Evolutionary conservation across 2,888 invertebrate genomes (phyloP).

Genomic region (Perizoma affinitatum): DNA sequence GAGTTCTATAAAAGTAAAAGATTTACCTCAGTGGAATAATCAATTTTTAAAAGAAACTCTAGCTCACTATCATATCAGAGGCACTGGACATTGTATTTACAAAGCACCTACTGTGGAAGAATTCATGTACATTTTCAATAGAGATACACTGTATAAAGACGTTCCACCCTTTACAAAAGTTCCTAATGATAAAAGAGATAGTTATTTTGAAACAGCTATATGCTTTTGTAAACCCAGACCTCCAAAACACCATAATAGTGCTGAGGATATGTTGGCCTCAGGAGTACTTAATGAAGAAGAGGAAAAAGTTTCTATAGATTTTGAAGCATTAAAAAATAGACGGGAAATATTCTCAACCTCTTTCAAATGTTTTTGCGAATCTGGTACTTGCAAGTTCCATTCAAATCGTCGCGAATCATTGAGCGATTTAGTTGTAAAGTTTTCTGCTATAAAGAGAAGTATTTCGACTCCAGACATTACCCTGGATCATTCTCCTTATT

Average conservation of each 20-base stretch:
- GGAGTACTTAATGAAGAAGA: constrained; percentile 53
- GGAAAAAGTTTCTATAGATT: constrained; percentile 62
- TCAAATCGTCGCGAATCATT: constrained; percentile 61
- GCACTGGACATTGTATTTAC: constrained; percentile 78
- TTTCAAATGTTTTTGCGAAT: constrained; percentile 77
- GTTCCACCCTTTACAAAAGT: constrained; percentile 64
- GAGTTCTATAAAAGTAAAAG: constrained; percentile 62
- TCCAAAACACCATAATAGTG: constrained; percentile 72
- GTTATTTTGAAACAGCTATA: constrained; percentile 77
- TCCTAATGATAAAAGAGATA: constrained; percentile 63
- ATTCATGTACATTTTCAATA: constrained; percentile 77
- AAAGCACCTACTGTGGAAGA: constrained; percentile 73
- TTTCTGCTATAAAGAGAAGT: constrained; percentile 75
- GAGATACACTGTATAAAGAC: constrained; percentile 68
- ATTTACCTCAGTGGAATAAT: constrained; percentile 64
- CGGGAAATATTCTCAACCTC: constrained; percentile 64
- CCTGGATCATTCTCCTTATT: constrained; percentile 62
- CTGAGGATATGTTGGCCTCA: constrained; percentile 70
- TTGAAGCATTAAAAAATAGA: constrained; percentile 56
- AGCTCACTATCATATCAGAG: constrained; percentile 75
- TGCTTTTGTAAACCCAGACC: constrained; percentile 76
- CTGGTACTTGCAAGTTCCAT: constrained; percentile 66
- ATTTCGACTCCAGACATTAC: constrained; percentile 78
- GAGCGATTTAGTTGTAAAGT: constrained; percentile 66
- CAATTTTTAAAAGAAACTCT: constrained; percentile 71